phyloP scores from a whole-genome alignment of 2,797 vertebrate species.

The Enteromius viviparus region DNA sequence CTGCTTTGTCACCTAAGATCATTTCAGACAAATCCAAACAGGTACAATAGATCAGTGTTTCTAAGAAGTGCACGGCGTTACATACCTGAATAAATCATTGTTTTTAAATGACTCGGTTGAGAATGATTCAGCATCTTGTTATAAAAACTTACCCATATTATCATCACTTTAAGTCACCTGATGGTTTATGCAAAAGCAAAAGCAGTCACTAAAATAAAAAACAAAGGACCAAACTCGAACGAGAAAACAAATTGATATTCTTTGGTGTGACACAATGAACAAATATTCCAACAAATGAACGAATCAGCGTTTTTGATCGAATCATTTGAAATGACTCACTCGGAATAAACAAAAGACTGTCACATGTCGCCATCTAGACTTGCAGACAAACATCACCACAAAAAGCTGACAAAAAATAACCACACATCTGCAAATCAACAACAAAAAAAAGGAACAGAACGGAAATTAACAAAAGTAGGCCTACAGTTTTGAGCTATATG shows the following conservation, averaged over 20 bases:
- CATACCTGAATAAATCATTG: background rate
- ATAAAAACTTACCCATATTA: background rate
- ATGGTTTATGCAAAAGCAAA: background rate
- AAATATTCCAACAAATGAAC: background rate
- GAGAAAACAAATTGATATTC: background rate
- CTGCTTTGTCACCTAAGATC: background rate
- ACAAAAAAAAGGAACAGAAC: background rate
- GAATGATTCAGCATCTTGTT: background rate
- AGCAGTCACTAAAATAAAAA: background rate
- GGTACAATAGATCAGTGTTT: background rate
- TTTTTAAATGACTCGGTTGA: slow-evolving; percentile 11
- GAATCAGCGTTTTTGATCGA: background rate
- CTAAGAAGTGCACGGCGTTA: background rate
- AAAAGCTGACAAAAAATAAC: background rate
- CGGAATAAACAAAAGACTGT: background rate
- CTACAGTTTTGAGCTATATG: background rate
- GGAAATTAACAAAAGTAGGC: background rate
- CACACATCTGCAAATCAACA: background rate
- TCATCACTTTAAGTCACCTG: background rate
- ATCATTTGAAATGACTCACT: background rate
- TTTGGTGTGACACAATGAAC: background rate
- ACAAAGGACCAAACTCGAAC: background rate
- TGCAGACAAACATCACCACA: background rate
- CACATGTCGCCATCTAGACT: background rate
- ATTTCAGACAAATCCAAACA: background rate